Evolutionary conservation across 1,140 invertebrate species (phyloP).

Genomic region (Battus philenor): DNA sequence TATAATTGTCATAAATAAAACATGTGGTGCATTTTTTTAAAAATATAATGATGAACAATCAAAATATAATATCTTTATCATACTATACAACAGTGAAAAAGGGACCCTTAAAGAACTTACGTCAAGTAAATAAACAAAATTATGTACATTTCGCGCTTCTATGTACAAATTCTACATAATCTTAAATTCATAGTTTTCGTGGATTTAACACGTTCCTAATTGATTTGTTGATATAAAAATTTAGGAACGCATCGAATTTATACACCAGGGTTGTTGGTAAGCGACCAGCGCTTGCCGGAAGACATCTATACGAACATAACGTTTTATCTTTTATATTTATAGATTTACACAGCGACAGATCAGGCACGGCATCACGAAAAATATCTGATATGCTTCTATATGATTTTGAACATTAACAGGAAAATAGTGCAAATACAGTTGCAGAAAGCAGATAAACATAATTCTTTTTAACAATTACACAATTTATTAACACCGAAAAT

Average conservation of each 20-base stretch:
- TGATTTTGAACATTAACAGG: too few species aligned
- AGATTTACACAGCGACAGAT: conserved; percentile 1
- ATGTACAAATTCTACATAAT: conserved; percentile 86
- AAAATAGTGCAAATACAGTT: too few species aligned
- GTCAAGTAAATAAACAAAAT: conserved; percentile 41
- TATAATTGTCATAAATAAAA: too few species aligned
- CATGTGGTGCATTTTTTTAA: conserved; percentile 53
- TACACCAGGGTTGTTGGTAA: conserved; percentile 2
- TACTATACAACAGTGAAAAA: conserved; percentile 73
- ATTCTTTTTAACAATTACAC: too few species aligned
- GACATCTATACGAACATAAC: conserved; percentile 3
- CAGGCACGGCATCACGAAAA: too few species aligned
- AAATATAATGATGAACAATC: conserved; percentile 72
- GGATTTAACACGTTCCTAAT: background rate
- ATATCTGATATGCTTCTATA: too few species aligned
- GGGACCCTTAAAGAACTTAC: conserved; percentile 46
- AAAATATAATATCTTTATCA: conserved; percentile 71
- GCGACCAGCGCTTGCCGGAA: conserved; percentile 15
- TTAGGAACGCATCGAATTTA: background rate
- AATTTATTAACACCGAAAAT: too few species aligned
- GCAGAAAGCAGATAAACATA: too few species aligned
- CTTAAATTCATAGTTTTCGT: conserved; percentile 3
- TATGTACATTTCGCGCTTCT: conserved; percentile 37
- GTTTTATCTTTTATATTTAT: too few species aligned
- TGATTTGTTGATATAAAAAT: background rate